These are phyloP conservation scores for Euleptes europaea DNA, from an alignment of 2,113 vertebrate genomes.

Conservation along the genomic window DNA sequence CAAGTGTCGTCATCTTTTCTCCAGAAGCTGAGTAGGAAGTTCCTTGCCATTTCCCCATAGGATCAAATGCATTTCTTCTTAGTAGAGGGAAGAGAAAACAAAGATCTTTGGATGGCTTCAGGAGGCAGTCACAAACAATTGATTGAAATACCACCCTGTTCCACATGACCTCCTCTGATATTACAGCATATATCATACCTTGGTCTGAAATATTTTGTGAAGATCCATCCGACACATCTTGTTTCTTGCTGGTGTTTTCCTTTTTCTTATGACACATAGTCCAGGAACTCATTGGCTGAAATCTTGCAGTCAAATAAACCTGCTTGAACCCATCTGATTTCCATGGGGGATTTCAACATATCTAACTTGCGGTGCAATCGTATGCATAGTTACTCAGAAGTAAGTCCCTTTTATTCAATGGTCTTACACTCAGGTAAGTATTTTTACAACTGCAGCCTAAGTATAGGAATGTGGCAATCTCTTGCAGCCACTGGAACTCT, in stretches of 20 bases:
- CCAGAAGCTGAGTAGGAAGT: not conserved
- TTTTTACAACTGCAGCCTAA: not conserved
- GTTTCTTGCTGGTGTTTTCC: not conserved
- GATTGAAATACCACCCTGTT: not conserved
- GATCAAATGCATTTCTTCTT: constrained; percentile 15
- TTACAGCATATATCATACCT: not conserved
- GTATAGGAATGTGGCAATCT: not conserved
- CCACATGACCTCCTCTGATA: not conserved
- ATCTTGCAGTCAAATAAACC: not conserved
- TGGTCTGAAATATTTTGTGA: not conserved
- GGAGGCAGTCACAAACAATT: not conserved
- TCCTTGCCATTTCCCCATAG: not conserved
- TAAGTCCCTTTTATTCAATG: too few species aligned
- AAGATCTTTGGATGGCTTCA: constrained; percentile 9
- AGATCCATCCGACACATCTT: not conserved
- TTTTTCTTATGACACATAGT: not conserved
- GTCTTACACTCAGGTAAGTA: not conserved
- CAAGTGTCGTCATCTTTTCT: constrained; percentile 4
- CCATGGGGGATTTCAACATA: too few species aligned
- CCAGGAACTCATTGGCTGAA: not conserved
- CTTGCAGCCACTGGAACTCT: not conserved
- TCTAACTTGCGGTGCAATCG: too few species aligned
- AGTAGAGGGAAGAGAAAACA: constrained; percentile 11
- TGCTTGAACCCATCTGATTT: too few species aligned
- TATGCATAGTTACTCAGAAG: too few species aligned